Percentiles rank a stretch among this genome's conserved stretches.
Conservation (phyloP, 2,888 invertebrate genomes). For the Pyrrhosoma nymphula region DNA sequence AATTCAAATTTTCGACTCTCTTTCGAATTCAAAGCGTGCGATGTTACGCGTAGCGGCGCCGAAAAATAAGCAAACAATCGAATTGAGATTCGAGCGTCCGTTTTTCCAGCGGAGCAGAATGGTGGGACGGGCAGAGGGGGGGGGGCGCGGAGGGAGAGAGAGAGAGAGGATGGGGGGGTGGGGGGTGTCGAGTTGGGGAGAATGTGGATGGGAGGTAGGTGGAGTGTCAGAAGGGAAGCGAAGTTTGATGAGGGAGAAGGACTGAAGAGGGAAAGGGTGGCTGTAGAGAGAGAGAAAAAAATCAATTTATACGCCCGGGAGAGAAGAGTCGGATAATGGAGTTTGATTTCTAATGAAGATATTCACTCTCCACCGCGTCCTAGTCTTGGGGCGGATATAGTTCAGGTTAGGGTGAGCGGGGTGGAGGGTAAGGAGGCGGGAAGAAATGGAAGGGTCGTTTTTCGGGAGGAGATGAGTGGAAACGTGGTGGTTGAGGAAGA, state of each 20-base stretch:
- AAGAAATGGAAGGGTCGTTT: neutral
- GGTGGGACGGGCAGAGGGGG: neutral
- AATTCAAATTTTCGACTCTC: constrained; percentile 5
- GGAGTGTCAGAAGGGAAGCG: too few relatives aligned
- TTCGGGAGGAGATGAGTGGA: neutral
- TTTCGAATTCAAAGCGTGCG: constrained; percentile 32
- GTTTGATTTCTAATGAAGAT: constrained; percentile 66
- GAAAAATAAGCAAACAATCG: constrained; percentile 22
- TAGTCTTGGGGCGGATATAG: neutral
- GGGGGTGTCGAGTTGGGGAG: too few relatives aligned
- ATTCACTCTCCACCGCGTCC: constrained; percentile 44
- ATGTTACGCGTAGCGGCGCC: neutral
- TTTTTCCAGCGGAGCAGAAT: constrained; percentile 2
- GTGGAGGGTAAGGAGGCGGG: neutral
- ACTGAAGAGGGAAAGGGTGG: neutral
- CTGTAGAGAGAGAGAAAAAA: neutral
- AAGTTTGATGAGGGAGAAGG: neutral
- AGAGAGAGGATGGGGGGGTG: neutral
- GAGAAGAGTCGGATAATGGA: constrained; percentile 50
- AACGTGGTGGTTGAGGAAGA: neutral
- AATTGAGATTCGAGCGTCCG: constrained; percentile 1
- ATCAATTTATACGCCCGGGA: constrained; percentile 55
- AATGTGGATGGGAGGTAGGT: neutral
- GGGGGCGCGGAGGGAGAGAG: neutral
- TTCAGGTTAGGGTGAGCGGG: neutral